Conservation (phyloP, 2,113 vertebrate species). For the Ammospiza nelsoni region DNA sequence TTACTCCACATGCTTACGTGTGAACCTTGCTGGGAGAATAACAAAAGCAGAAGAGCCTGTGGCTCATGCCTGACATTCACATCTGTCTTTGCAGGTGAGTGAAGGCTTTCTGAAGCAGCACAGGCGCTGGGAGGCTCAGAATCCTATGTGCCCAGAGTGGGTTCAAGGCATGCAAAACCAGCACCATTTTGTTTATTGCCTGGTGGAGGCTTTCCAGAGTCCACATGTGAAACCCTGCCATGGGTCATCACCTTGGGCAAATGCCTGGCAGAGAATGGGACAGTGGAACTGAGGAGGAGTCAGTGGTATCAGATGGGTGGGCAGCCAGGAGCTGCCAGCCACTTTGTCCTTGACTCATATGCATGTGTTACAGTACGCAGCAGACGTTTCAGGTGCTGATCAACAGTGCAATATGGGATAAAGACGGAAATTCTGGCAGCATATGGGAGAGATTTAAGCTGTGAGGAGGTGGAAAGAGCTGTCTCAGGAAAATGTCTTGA, state of each 20-base stretch:
- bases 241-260: not conserved
- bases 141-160: rapidly evolving
- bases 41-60: not conserved
- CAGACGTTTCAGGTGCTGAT: not conserved
- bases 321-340: not conserved
- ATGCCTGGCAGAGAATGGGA: not conserved
- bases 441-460: not conserved
- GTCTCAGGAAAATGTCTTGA: not conserved
- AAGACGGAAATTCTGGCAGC: not conserved
- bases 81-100: not conserved
- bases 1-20: not conserved
- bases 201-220: not conserved
- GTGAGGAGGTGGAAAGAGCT: not conserved
- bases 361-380: not conserved
- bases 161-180: not conserved
- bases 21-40: not conserved
- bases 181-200: not conserved
- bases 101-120: not conserved
- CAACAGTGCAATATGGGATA: not conserved
- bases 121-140: not conserved
- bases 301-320: not conserved
- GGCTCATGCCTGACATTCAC: not conserved
- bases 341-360: rapidly evolving
- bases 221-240: not conserved
- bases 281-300: not conserved